These are phyloP conservation scores for Coryphaenoides rupestris DNA, from an alignment of 2,113 vertebrate genomes.

Conservation along the genomic window DNA sequence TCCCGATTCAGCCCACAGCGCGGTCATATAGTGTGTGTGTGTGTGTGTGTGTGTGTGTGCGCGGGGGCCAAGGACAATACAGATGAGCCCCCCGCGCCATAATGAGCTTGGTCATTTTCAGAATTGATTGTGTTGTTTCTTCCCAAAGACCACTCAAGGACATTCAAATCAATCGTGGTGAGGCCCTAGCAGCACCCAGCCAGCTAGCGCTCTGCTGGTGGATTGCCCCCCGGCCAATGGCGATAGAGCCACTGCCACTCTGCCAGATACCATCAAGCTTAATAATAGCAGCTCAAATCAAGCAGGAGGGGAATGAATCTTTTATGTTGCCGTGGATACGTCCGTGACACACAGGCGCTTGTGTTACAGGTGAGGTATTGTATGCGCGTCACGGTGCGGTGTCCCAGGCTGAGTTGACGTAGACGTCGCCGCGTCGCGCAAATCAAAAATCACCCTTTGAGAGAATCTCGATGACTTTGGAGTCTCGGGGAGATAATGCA, in stretches of 20 bases:
- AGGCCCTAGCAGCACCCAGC: too few species aligned
- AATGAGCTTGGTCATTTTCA: slow-evolving; percentile 56
- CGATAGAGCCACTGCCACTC: slow-evolving; percentile 28
- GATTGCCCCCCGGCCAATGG: slow-evolving; percentile 10
- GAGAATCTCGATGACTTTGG: slow-evolving; percentile 53
- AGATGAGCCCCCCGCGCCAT: slow-evolving; percentile 62
- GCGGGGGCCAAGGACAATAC: slow-evolving; percentile 67
- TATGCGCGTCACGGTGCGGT: slow-evolving; percentile 15
- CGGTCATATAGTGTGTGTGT: neutral
- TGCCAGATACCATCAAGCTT: slow-evolving; percentile 6
- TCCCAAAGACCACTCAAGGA: slow-evolving; percentile 49
- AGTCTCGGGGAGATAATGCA: slow-evolving; percentile 45
- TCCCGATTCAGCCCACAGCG: neutral
- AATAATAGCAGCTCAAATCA: too few species aligned
- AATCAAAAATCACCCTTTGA: slow-evolving; percentile 46
- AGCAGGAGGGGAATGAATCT: too few species aligned
- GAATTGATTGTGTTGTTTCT: slow-evolving; percentile 58
- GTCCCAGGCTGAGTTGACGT: slow-evolving; percentile 10
- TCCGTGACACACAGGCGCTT: neutral
- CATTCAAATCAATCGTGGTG: slow-evolving; percentile 44
- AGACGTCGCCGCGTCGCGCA: slow-evolving; percentile 1
- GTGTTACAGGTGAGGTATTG: neutral
- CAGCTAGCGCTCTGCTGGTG: too few species aligned
- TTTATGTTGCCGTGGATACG: slow-evolving; percentile 10
- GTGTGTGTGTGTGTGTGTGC: too few species aligned